Evolutionary conservation across 2,888 invertebrate genomes (phyloP), one percentile per base, ranked within the genome.

Genomic region (Saturnia pavonia): DNA sequence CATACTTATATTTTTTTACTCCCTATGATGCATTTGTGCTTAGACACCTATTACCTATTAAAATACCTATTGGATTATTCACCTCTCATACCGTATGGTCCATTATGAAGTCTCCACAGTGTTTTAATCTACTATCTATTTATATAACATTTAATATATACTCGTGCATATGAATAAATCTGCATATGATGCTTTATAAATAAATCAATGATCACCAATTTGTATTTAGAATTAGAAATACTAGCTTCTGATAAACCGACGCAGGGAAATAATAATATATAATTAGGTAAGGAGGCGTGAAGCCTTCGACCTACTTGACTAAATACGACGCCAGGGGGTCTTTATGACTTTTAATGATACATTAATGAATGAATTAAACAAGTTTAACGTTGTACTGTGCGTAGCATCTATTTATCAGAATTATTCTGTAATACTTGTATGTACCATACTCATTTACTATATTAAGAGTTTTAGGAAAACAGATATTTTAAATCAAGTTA

Each of bases 271-370:
- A 57, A 57, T 65, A 19, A n/a, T 65, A 40, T 65, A 65, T 65
- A 65, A 65, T 65, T 65, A 65, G 9, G 40, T 65, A 65, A 40
- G 7, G 34, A 65, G 40, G 8, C 40, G 19, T n/a, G 40, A 40
- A 40, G n/a, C 19, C 19, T 65, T 65, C 57, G 65, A 65, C 8
- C 40, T 40, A 7, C 8, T 19, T 60, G 57, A 0, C n/a, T 65
- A n/a, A 65, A 65, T 65, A 40, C 65, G 65, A 40, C 65, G 22
- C 65, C n/a, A n/a, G 34, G 16, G 65, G 65, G 40, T 40, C 8
- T 40, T 40, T 65, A 40, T 40, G 40, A 40, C 3, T 65, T 65
- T 65, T 40, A 65, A 65, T 65, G 1, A 65, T 40, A 65, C 0
- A 51, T 51, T 19, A 22, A n/a, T 54, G 8, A 7, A 54, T 8